phyloP scores from a whole-genome alignment of 2,888 invertebrate species.

The Scaptomyza polygonia region DNA sequence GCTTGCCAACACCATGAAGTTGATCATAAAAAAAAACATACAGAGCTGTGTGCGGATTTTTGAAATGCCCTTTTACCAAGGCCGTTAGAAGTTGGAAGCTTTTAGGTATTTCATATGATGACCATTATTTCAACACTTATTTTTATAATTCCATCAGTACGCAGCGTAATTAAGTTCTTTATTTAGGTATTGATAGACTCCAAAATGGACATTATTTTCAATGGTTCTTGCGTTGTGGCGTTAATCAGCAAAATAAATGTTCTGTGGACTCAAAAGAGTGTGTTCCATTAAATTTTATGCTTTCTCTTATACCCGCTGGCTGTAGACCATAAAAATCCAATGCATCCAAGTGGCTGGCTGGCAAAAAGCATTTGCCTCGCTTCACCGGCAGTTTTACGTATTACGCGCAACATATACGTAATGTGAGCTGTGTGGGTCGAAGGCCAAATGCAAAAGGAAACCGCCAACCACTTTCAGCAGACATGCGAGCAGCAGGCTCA shows the following conservation, averaged over 20 bases:
- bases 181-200: slow-evolving; percentile 20
- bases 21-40: slow-evolving; percentile 58
- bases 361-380: slow-evolving; percentile 53
- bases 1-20: slow-evolving; percentile 59
- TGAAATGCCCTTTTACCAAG: slow-evolving; percentile 20
- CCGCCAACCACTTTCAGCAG: slow-evolving; percentile 52
- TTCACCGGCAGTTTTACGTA: slow-evolving; percentile 44
- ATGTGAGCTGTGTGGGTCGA: slow-evolving; percentile 51
- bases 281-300: slow-evolving; percentile 50
- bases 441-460: slow-evolving; percentile 56
- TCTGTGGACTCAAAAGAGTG: slow-evolving; percentile 36
- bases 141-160: slow-evolving; percentile 15
- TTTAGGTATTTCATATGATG: not conserved
- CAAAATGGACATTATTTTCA: slow-evolving; percentile 35
- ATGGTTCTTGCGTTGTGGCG: slow-evolving; percentile 20
- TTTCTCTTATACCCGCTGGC: slow-evolving; percentile 31
- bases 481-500: slow-evolving; percentile 61
- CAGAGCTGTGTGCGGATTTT: slow-evolving; percentile 20
- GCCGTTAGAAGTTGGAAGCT: not conserved
- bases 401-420: slow-evolving; percentile 37
- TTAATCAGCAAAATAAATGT: slow-evolving; percentile 53
- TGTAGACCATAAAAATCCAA: slow-evolving; percentile 52
- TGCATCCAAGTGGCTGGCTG: slow-evolving; percentile 62
- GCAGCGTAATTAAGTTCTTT: slow-evolving; percentile 25
- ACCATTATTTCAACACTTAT: slow-evolving; percentile 35